Evolutionary conservation across 2,888 invertebrate genomes (phyloP), one percentile per base, ranked within the genome.

Genomic region (Craniophora ligustri): DNA sequence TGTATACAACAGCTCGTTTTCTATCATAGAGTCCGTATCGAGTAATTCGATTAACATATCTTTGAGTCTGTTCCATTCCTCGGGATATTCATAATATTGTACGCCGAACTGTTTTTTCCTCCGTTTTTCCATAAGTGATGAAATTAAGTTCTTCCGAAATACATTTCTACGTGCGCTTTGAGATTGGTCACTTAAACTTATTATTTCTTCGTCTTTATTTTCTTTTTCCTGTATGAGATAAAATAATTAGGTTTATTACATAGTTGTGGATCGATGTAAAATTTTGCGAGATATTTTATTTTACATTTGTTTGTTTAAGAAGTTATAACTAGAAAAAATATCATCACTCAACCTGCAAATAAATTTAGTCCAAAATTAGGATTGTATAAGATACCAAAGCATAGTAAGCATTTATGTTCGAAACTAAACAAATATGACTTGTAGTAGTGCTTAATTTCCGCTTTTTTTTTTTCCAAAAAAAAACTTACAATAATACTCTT

Each of bases 1-100:
- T n/a, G n/a, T n/a, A 6, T 64, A 60, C 6, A 67, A 28, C 15
- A 51, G n/a, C 4, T 67, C 67, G 7, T 45, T 11, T 40, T 45
- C 7, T 8, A 32, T 0, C 5, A 13, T 5, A 11, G 19, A 14
- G 15, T 67, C 23, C 0, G 30, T 18, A 4, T 31, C 21, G 6
- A 39, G 5, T 39, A 63, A 19, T 13, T 47, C 42, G 8, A 8
- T 3, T 2, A 63, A 30, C 31, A 32, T 30, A 1, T 60, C 35
- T 34, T 15, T 47, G 5, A 59, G 19, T 5, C 6, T n/a, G 13
- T 4, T 50, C 3, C 14, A 26, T 7, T 62, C 42, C 0, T 59
- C 32, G 8, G 44, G 15, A 23, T 41, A 40, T 1, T 48, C n/a
- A 5, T 28, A 5, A 6, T 18, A 2, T 13, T 3, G 11, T 3